Conservation (phyloP, 2,113 vertebrate genomes). For the Bothrops jararaca region DNA sequence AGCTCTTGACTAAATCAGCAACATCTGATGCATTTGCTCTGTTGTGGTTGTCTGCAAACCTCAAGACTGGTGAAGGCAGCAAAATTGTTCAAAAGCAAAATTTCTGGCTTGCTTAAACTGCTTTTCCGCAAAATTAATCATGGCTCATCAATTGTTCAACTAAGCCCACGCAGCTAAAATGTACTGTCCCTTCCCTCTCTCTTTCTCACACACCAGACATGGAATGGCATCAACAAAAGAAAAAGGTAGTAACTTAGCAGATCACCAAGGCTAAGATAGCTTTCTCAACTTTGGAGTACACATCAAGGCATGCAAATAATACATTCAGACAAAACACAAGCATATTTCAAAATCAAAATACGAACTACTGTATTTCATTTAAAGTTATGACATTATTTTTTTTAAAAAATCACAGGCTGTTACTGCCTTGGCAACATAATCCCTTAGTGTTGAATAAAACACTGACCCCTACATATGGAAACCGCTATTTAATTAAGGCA, state of each 20-base stretch:
- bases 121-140: not conserved
- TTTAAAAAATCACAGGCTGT: not conserved
- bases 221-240: not conserved
- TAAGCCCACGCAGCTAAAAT: not conserved
- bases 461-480: not conserved
- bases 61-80: conserved; percentile 27
- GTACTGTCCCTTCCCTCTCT: not conserved
- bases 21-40: conserved; percentile 42
- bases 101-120: conserved; percentile 36
- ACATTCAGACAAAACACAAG: conserved; percentile 14
- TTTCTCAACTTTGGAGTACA: conserved; percentile 40
- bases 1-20: conserved; percentile 62
- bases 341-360: not conserved
- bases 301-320: not conserved
- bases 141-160: not conserved
- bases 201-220: not conserved
- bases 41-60: conserved; percentile 36
- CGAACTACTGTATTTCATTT: not conserved
- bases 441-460: conserved; percentile 23
- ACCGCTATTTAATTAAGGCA: conserved; percentile 9
- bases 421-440: conserved; percentile 16
- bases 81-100: conserved; percentile 37
- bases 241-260: conserved; percentile 26
- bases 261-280: not conserved
- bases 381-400: not conserved